A percentile compares a stretch with the other conserved stretches of the same genome.
Evolutionary conservation across 2,797 vertebrate genomes (phyloP).

Genomic region (Todus mexicanus): DNA sequence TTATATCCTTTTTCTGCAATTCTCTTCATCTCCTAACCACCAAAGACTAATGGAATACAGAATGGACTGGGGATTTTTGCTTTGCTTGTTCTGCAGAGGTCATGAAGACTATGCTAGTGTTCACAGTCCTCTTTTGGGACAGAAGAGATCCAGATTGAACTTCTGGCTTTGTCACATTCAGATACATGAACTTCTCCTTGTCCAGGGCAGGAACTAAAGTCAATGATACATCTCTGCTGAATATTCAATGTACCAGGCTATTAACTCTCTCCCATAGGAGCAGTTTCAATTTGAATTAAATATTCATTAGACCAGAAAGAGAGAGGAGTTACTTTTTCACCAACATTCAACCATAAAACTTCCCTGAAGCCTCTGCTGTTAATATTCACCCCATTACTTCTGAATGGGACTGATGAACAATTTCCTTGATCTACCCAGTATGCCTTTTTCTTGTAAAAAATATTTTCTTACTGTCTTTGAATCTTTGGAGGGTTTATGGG

Average conservation of each 20-base stretch:
- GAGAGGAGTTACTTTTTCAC: neutral
- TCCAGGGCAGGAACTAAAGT: neutral
- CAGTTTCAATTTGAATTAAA: conserved; percentile 12
- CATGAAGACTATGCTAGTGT: neutral
- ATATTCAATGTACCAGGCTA: neutral
- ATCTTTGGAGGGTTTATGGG: neutral
- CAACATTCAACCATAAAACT: neutral
- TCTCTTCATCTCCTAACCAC: neutral
- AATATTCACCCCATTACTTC: neutral
- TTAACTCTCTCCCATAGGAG: neutral
- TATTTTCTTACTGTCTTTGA: neutral
- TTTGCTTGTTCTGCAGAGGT: neutral
- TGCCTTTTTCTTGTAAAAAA: neutral
- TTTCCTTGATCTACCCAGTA: neutral
- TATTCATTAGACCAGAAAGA: conserved; percentile 6
- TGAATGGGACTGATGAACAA: neutral
- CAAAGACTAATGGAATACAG: neutral
- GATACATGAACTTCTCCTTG: neutral
- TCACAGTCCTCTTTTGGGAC: neutral
- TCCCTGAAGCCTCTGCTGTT: conserved; percentile 1
- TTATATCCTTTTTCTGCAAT: neutral
- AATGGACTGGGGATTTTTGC: neutral
- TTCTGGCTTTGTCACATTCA: neutral
- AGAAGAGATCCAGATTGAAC: neutral
- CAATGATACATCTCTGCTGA: neutral